Evolutionary conservation across 1,140 invertebrate genomes (phyloP).

Genomic region (Delia radicum): DNA sequence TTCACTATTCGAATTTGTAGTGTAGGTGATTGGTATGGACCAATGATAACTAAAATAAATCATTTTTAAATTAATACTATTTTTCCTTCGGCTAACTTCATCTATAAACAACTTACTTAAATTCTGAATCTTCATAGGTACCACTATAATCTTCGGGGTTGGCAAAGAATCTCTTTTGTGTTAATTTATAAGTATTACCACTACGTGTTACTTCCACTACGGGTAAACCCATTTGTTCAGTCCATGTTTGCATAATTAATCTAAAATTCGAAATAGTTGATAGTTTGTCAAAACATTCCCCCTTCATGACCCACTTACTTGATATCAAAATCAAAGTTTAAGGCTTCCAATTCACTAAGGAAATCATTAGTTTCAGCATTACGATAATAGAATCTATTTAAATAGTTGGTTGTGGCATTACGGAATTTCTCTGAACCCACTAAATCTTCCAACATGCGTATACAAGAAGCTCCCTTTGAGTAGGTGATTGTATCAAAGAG

Average conservation of each 20-base stretch:
- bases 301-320: conserved; percentile 39
- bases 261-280: conserved; percentile 44
- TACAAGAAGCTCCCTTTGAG: conserved; percentile 84
- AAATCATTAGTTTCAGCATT: conserved; percentile 83
- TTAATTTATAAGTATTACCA: conserved; percentile 62
- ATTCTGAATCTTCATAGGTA: conserved; percentile 60
- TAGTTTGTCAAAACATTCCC: background rate
- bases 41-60: conserved; percentile 68
- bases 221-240: conserved; percentile 88
- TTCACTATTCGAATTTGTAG: conserved; percentile 59
- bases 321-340: conserved; percentile 58
- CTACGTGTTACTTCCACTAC: conserved; percentile 66
- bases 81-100: no score
- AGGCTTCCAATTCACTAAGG: conserved; percentile 65
- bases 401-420: conserved; percentile 70
- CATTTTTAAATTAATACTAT: background rate
- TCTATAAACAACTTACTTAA: conserved; percentile 57
- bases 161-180: conserved; percentile 72
- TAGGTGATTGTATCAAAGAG: conserved; percentile 94
- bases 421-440: conserved; percentile 75
- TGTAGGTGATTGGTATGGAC: conserved; percentile 80
- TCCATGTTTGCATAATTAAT: conserved; percentile 89
- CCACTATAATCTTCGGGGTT: conserved; percentile 62
- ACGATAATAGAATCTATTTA: conserved; percentile 68
- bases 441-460: conserved; percentile 88